A percentile compares a stretch with the other conserved stretches of the same genome.
These are phyloP conservation scores for Muscicapa adusta DNA, from an alignment of 2,113 vertebrate species.

Conservation along the genomic window DNA sequence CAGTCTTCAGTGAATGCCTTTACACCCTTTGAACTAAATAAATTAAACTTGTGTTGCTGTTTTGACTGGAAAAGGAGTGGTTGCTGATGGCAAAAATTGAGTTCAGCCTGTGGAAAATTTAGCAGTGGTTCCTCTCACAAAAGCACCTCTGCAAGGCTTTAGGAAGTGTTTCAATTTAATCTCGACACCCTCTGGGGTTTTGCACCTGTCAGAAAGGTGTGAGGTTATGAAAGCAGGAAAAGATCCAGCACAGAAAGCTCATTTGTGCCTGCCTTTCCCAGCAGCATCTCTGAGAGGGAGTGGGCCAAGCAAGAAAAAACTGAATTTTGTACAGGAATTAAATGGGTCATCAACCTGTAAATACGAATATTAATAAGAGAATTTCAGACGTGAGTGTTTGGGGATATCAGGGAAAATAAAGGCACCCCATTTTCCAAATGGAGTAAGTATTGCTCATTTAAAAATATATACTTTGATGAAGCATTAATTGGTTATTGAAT, in stretches of 20 bases:
- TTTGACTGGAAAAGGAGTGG: neutral
- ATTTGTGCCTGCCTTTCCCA: neutral
- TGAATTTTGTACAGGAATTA: neutral
- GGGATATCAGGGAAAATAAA: neutral
- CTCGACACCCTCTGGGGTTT: slow-evolving; percentile 8
- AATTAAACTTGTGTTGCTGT: neutral
- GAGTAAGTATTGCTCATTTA: neutral
- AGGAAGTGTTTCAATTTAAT: slow-evolving; percentile 37
- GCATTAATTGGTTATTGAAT: neutral
- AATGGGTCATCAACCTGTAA: neutral
- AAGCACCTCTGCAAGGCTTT: slow-evolving; percentile 18
- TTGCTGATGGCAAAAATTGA: neutral
- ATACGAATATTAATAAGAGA: neutral
- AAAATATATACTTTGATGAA: neutral
- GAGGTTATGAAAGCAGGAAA: slow-evolving; percentile 47
- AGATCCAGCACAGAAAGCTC: neutral
- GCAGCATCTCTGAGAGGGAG: neutral
- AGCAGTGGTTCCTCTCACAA: neutral
- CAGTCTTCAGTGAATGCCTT: neutral
- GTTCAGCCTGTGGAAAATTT: neutral
- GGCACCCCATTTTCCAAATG: neutral
- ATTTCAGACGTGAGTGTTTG: neutral
- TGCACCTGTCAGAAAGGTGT: slow-evolving; percentile 27
- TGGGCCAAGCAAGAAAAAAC: neutral
- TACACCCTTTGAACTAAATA: neutral